phyloP scores from a whole-genome alignment of 1,140 invertebrate genomes.

The Drosophila gunungcola region DNA sequence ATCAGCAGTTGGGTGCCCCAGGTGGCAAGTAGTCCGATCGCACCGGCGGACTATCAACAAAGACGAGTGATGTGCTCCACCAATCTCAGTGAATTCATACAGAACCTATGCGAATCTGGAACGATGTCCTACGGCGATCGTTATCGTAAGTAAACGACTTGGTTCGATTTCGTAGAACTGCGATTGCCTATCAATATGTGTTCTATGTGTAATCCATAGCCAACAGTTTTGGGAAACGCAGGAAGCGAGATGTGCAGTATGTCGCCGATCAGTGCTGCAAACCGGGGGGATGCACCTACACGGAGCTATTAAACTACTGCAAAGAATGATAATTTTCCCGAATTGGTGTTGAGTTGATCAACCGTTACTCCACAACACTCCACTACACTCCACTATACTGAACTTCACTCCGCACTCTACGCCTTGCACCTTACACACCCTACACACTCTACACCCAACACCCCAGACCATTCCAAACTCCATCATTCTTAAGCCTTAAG shows the following conservation, averaged over 20 bases:
- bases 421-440: no score
- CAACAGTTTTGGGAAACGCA: conserved; percentile 61
- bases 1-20: conserved; percentile 25
- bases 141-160: conserved; percentile 50
- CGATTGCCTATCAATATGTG: no score
- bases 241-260: conserved; percentile 53
- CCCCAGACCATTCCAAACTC: neutral
- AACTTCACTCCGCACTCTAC: neutral
- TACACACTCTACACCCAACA: neutral
- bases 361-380: no score
- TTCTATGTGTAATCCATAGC: conserved; percentile 28
- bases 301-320: conserved; percentile 62
- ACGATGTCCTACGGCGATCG: conserved; percentile 40
- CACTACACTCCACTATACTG: neutral
- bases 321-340: neutral
- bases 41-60: conserved; percentile 7
- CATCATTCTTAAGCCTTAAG: conserved; percentile 14
- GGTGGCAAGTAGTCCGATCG: conserved; percentile 34
- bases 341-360: no score
- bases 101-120: conserved; percentile 43
- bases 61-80: conserved; percentile 58
- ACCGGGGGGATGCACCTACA: conserved; percentile 39
- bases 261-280: conserved; percentile 53
- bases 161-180: neutral
- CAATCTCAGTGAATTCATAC: conserved; percentile 56